phyloP scores from a whole-genome alignment of 2,888 invertebrate species.

The Harpagoxenus sublaevis region DNA sequence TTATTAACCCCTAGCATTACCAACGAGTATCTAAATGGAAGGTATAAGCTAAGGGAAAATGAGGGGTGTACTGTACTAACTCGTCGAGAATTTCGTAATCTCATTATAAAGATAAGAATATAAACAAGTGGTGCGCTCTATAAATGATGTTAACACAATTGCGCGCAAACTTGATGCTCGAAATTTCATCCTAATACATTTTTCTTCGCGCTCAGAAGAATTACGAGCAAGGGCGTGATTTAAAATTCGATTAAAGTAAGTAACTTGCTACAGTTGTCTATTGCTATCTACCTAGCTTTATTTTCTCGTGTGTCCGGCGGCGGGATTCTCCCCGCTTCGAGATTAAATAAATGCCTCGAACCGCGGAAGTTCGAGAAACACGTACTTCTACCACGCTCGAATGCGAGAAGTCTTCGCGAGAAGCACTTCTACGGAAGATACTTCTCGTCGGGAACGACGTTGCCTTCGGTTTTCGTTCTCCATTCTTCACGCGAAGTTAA shows the following conservation, averaged over 20 bases:
- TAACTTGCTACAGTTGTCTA: slow-evolving; percentile 30
- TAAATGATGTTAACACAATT: not conserved
- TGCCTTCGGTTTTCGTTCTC: slow-evolving; percentile 43
- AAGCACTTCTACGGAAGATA: slow-evolving; percentile 27
- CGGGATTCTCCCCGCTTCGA: not conserved
- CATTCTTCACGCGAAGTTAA: slow-evolving; percentile 49
- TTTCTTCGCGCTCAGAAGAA: not conserved
- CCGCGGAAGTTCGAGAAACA: slow-evolving; percentile 39
- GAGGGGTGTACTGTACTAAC: not conserved
- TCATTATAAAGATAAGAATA: not conserved
- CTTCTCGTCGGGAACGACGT: slow-evolving; percentile 36
- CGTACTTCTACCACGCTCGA: slow-evolving; percentile 21
- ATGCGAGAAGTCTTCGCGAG: slow-evolving; percentile 17
- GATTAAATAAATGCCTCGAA: slow-evolving; percentile 50
- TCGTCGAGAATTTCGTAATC: slow-evolving; percentile 31
- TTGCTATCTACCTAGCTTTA: slow-evolving; percentile 41
- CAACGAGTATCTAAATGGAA: slow-evolving; percentile 13
- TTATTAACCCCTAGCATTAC: slow-evolving; percentile 40
- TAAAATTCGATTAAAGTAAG: slow-evolving; percentile 54
- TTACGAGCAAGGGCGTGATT: slow-evolving; percentile 18
- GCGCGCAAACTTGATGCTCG: not conserved
- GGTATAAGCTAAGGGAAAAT: not conserved
- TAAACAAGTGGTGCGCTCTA: not conserved
- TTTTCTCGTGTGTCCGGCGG: slow-evolving; percentile 17
- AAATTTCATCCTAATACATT: not conserved